These are phyloP conservation scores for Poeciliopsis retropinna DNA, from an alignment of 2,113 vertebrate species.

Conservation along the genomic window DNA sequence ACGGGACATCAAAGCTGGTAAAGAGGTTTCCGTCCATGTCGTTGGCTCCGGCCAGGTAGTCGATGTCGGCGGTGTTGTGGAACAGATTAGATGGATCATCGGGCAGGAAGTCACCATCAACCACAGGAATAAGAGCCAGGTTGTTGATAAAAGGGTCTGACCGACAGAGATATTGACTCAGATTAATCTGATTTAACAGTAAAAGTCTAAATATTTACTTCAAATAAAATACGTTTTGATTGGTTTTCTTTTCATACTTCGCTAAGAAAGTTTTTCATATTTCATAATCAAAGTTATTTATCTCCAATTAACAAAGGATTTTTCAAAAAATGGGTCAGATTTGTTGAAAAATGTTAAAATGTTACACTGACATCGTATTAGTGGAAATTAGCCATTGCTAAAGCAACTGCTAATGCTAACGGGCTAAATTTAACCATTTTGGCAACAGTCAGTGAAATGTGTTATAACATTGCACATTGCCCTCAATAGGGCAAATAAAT, in stretches of 20 bases:
- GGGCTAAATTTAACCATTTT: too few relatives aligned
- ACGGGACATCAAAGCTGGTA: slow-evolving; percentile 80
- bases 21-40: slow-evolving; percentile 93
- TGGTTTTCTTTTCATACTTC: neutral
- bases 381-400: too few relatives aligned
- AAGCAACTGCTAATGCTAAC: too few relatives aligned
- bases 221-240: neutral
- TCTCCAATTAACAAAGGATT: neutral
- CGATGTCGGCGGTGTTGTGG: slow-evolving; percentile 84
- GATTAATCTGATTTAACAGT: neutral
- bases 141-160: slow-evolving; percentile 82
- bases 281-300: too few relatives aligned
- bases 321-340: neutral
- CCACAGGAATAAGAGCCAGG: slow-evolving; percentile 79
- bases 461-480: too few relatives aligned
- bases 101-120: slow-evolving; percentile 92
- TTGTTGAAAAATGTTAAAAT: too few relatives aligned
- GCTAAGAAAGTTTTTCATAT: neutral
- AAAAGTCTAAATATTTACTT: too few relatives aligned
- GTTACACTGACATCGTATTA: too few relatives aligned
- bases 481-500: too few relatives aligned
- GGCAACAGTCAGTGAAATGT: too few relatives aligned
- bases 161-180: neutral
- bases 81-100: slow-evolving; percentile 84
- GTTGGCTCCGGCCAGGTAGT: slow-evolving; percentile 88